A percentile compares a stretch with the other conserved stretches of the same genome.
Evolutionary conservation across 2,797 vertebrate species (phyloP).

Genomic region (Pelochelys cantorii): DNA sequence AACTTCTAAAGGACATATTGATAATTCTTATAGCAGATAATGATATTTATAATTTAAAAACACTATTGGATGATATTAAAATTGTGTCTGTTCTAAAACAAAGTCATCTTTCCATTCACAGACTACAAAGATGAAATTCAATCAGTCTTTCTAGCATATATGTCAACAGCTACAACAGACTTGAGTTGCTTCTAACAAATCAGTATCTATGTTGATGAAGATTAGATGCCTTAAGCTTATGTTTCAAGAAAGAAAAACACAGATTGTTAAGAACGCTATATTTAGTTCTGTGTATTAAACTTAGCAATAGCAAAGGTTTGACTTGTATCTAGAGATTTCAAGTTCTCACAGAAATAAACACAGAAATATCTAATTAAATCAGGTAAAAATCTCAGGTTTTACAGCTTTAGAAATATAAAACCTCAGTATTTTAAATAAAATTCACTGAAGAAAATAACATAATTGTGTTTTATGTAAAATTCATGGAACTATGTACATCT

Average conservation of each 20-base stretch:
- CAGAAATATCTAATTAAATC: neutral
- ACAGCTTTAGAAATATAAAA: neutral
- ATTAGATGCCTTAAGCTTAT: constrained; percentile 15
- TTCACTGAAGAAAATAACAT: neutral
- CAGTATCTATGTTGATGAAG: constrained; percentile 19
- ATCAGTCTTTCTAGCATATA: neutral
- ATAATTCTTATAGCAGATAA: neutral
- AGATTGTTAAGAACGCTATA: neutral
- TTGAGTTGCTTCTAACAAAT: constrained; percentile 41
- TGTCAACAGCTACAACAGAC: constrained; percentile 22
- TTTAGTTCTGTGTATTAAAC: neutral
- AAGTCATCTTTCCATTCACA: constrained; percentile 1
- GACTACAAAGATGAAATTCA: constrained; percentile 32
- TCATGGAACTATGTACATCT: neutral
- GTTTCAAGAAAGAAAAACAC: constrained; percentile 12
- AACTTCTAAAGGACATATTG: neutral
- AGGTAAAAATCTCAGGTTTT: neutral
- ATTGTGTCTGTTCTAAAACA: neutral
- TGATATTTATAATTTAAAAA: neutral
- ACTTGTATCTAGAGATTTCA: neutral
- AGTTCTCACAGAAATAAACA: neutral
- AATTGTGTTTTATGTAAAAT: neutral
- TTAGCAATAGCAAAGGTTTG: constrained; percentile 13
- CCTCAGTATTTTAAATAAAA: neutral
- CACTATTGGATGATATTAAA: neutral